phyloP scores from a whole-genome alignment of 2,888 invertebrate genomes.

The Deroplatys truncata region DNA sequence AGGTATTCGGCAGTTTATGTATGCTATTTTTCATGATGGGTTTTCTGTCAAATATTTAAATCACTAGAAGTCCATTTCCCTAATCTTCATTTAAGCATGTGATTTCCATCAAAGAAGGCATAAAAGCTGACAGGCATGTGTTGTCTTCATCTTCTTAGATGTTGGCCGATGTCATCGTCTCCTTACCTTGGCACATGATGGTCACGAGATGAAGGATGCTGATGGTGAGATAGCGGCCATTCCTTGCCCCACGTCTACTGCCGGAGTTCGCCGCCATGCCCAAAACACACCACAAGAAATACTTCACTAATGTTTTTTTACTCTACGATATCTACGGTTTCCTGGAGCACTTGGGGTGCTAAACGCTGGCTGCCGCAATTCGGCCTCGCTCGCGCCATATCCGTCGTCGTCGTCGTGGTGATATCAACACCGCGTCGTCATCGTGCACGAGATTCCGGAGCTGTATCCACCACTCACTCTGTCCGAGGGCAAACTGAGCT shows the following conservation, averaged over 20 bases:
- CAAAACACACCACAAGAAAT: not conserved
- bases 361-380: not conserved
- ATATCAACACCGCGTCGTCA: not conserved
- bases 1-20: no score
- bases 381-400: not conserved
- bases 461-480: not conserved
- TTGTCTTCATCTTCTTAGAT: not conserved
- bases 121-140: not conserved
- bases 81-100: not conserved
- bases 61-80: no score
- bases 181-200: conserved; percentile 45
- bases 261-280: not conserved
- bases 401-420: not conserved
- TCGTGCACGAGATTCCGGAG: not conserved
- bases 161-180: not conserved
- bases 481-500: not conserved
- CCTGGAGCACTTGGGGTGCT: not conserved
- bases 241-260: conserved; percentile 1
- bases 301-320: not conserved
- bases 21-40: no score
- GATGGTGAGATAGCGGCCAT: conserved; percentile 43
- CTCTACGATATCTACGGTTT: not conserved
- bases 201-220: conserved; percentile 45
- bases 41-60: no score
- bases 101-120: not conserved